Evolutionary conservation across 2,113 vertebrate genomes (phyloP).

Genomic region (Oreocharis arfaki): DNA sequence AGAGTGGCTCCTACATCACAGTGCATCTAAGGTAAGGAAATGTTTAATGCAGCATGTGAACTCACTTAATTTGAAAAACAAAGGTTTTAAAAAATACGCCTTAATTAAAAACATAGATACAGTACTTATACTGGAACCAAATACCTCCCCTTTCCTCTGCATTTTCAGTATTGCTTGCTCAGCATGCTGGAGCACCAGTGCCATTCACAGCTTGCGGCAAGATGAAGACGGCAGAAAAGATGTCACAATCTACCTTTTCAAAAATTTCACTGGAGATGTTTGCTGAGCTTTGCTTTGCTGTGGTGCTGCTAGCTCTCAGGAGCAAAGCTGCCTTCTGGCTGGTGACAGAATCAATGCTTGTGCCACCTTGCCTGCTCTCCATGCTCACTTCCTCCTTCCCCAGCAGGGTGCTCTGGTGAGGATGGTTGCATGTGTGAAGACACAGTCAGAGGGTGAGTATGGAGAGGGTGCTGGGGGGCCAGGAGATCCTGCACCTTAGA

Average conservation of each 20-base stretch:
- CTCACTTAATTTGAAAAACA: neutral
- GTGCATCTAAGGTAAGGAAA: neutral
- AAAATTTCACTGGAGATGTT: neutral
- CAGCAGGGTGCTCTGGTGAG: neutral
- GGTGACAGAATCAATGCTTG: neutral
- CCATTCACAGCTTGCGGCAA: neutral
- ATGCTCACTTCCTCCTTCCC: neutral
- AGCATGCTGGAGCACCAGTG: neutral
- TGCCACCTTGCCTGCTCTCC: neutral
- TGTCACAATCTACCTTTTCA: neutral
- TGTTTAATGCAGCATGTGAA: neutral
- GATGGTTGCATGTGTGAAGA: accelerated
- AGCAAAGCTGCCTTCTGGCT: neutral
- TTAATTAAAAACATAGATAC: neutral
- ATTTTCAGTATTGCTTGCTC: neutral
- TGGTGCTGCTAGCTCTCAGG: neutral
- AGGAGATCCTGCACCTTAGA: neutral
- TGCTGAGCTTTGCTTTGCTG: neutral
- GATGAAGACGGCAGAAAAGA: neutral
- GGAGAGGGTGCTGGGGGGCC: neutral
- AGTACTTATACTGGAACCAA: neutral
- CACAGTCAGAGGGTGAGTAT: no score
- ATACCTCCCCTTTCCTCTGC: neutral
- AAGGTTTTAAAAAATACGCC: neutral
- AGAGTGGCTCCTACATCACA: neutral